Conservation (phyloP, 1,140 invertebrate species). For the Idris sp. region DNA sequence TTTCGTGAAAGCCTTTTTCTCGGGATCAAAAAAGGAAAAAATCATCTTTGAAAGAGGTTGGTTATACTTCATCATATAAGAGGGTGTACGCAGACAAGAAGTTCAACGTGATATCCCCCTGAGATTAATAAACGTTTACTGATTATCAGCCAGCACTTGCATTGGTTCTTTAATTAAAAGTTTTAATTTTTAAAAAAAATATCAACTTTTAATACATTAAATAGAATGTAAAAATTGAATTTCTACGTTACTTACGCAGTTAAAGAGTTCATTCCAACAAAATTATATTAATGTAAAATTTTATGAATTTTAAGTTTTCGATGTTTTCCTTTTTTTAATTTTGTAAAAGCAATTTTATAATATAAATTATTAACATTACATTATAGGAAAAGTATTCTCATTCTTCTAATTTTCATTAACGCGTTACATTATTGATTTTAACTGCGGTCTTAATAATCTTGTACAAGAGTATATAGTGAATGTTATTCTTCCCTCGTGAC, state of each 20-base stretch:
- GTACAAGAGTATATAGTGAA: too few relatives aligned
- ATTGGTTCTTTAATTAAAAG: constrained; percentile 17
- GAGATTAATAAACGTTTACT: constrained; percentile 36
- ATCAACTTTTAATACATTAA: too few relatives aligned
- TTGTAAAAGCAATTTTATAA: too few relatives aligned
- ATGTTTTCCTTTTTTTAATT: too few relatives aligned
- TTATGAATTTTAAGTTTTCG: too few relatives aligned
- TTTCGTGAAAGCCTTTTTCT: constrained; percentile 26
- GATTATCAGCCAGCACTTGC: constrained; percentile 21
- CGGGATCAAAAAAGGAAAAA: constrained; percentile 22
- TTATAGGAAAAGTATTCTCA: background rate
- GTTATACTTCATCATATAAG: constrained; percentile 41
- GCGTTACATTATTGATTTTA: too few relatives aligned
- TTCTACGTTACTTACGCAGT: too few relatives aligned
- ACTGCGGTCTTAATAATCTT: constrained; percentile 3
- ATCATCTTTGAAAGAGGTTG: constrained; percentile 41
- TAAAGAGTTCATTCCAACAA: too few relatives aligned
- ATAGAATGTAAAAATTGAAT: too few relatives aligned
- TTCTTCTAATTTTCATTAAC: background rate
- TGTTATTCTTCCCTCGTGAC: too few relatives aligned
- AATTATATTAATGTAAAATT: too few relatives aligned
- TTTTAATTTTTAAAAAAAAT: too few relatives aligned
- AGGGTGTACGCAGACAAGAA: constrained; percentile 35
- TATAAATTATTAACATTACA: background rate
- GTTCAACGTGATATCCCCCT: constrained; percentile 12